phyloP scores from a whole-genome alignment of 1,140 invertebrate genomes.

The Maconellicoccus hirsutus region DNA sequence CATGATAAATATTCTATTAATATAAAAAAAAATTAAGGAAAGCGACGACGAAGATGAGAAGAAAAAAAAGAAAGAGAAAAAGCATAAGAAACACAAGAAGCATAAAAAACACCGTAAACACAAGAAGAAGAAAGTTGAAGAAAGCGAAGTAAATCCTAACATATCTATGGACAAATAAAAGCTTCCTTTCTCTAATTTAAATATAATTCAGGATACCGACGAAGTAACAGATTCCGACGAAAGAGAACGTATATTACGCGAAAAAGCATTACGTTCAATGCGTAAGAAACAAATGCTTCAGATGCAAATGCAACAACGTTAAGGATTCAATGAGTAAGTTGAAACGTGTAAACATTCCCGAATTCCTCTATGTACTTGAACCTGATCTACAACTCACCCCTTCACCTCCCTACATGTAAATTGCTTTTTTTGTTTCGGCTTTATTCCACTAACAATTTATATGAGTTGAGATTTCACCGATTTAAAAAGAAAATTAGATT shows the following conservation, averaged over 20 bases:
- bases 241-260: conserved; percentile 72
- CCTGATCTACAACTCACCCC: too few relatives aligned
- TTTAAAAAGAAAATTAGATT: too few relatives aligned
- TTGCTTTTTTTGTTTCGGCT: background rate
- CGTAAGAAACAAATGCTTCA: conserved; percentile 36
- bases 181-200: background rate
- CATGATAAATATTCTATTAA: background rate
- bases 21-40: conserved; percentile 27
- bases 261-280: conserved; percentile 67
- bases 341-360: background rate
- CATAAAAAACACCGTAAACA: conserved; percentile 55
- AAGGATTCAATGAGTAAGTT: background rate
- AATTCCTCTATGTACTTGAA: too few relatives aligned
- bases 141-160: conserved; percentile 37
- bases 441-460: background rate
- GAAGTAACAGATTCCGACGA: conserved; percentile 56
- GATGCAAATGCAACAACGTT: conserved; percentile 1
- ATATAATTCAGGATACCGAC: conserved; percentile 35
- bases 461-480: too few relatives aligned
- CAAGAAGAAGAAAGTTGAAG: conserved; percentile 49
- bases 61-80: conserved; percentile 47
- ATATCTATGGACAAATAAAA: too few relatives aligned
- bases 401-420: too few relatives aligned
- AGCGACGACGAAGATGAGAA: conserved; percentile 52
- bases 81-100: conserved; percentile 51